Base-by-base conservation (phyloP, 2,888 invertebrate genomes). In the Drosophila incognita region DNA sequence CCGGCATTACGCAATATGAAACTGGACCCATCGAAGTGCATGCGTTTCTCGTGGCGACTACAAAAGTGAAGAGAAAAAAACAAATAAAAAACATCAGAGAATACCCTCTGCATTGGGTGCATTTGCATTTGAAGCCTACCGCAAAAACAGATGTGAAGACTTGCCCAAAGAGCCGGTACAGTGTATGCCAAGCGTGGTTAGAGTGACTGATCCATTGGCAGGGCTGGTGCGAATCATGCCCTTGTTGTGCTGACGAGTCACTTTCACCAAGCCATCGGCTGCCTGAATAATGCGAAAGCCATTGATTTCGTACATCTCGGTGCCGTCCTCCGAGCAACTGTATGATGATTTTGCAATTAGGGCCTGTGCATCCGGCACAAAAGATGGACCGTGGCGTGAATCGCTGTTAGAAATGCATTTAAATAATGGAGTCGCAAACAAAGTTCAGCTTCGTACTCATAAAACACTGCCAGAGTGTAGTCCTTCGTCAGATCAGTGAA, bases 1-100 rank as follows among this genome's bases (percentile, higher is more conserved):
- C 97, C 97, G 21, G 97, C 97, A 93, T 98, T 97, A 88, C 98
- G 95, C 21, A 97, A 97, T 80, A 97, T 97, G 93, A 98, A 98
- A 79, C 96, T 96, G 84, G 96, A 95, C 13, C 97, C 97, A 93
- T 97, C 97, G 87, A 97, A 97, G 91, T 97, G 97, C 96, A 98
- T 97, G 77, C 97, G 95, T 80, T 97, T 94, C 93, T 98, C 97
- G 33, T 97, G 97, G 68, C 97, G 96, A 74, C 97, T 96, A 52
- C 11, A 69, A 66, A 6, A 15, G 46, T 46, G 21, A 24, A 24
- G 8, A 21, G 15, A 21, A 42, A 21, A 42, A 11, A 21, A 10
- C 0, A 15, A 18, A 24, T 0, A 18, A 49, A 18, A 5, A 1
- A n/a, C 4, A 33, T 49, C 4, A 15, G 6, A 40, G 15, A 46